These are phyloP conservation scores for Tinea semifulvella DNA, from an alignment of 2,888 invertebrate species.

Conservation along the genomic window DNA sequence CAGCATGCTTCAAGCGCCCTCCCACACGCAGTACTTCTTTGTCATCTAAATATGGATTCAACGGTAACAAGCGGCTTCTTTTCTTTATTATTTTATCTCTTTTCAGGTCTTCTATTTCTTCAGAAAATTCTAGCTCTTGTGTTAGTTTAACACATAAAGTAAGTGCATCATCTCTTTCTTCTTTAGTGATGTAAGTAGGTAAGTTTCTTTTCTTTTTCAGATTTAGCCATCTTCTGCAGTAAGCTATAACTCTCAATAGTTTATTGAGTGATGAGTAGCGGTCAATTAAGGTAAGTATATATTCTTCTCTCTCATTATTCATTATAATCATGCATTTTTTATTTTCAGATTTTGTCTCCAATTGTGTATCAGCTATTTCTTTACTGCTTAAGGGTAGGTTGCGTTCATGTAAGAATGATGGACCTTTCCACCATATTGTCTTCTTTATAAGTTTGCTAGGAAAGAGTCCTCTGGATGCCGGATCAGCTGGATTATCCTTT, in stretches of 20 bases:
- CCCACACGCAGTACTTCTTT: too few relatives aligned
- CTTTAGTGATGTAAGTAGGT: not conserved
- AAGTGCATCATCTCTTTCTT: slow-evolving; percentile 1
- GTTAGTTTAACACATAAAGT: too few relatives aligned
- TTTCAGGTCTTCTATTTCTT: too few relatives aligned
- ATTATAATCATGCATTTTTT: too few relatives aligned
- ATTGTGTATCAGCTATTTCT: too few relatives aligned
- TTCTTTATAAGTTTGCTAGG: slow-evolving; percentile 17
- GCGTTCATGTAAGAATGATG: not conserved
- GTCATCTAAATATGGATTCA: too few relatives aligned
- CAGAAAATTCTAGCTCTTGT: too few relatives aligned
- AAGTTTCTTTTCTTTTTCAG: not conserved
- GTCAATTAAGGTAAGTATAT: slow-evolving; percentile 9
- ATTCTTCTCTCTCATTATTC: too few relatives aligned
- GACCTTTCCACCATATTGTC: slow-evolving; percentile 20
- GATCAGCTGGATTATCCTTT: slow-evolving; percentile 24
- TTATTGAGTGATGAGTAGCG: too few relatives aligned
- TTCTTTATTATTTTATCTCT: too few relatives aligned
- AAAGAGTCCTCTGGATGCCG: slow-evolving; percentile 23
- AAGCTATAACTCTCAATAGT: slow-evolving; percentile 3
- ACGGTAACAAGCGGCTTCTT: slow-evolving; percentile 18
- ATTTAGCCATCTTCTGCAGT: slow-evolving; percentile 11
- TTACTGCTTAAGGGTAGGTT: not conserved
- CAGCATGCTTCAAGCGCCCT: too few relatives aligned
- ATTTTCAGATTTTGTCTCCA: too few relatives aligned